These are phyloP conservation scores for Hirtodrosophila confusa DNA, from an alignment of 2,888 invertebrate species.

Conservation along the genomic window DNA sequence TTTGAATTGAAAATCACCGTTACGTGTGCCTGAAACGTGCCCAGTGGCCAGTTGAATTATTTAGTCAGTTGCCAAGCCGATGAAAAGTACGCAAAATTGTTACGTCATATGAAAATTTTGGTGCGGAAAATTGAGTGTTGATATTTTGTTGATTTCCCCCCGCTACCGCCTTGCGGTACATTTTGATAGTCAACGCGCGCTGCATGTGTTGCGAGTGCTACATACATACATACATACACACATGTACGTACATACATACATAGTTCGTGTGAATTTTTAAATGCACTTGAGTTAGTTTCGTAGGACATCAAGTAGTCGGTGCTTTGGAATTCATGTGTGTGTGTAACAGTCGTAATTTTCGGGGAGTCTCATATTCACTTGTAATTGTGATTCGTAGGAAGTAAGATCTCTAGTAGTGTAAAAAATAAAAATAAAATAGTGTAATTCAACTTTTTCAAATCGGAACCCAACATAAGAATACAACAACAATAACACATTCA, in stretches of 20 bases:
- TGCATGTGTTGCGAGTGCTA: too few species aligned
- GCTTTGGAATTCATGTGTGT: conserved; percentile 37
- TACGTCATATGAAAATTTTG: conserved; percentile 57
- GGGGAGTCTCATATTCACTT: conserved; percentile 55
- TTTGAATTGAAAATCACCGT: conserved; percentile 44
- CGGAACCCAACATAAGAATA: conserved; percentile 64
- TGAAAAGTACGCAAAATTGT: conserved; percentile 40
- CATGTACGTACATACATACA: conserved; percentile 1
- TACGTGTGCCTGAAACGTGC: conserved; percentile 19
- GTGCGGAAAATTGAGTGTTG: conserved; percentile 37
- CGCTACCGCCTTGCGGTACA: conserved; percentile 20
- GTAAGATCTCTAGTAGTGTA: conserved; percentile 73
- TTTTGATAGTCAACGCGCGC: conserved; percentile 33
- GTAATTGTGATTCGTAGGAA: conserved; percentile 75
- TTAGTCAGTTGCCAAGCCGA: conserved; percentile 1
- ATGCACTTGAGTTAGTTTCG: conserved; percentile 7
- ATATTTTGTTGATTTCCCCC: conserved; percentile 7
- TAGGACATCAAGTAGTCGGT: conserved; percentile 45
- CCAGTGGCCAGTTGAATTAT: conserved; percentile 10
- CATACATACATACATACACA: conserved; percentile 1
- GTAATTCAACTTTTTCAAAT: conserved; percentile 55
- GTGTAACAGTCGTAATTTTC: conserved; percentile 42
- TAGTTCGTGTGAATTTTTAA: background rate
- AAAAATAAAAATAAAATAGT: conserved; percentile 61
- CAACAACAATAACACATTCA: conserved; percentile 32